Percentiles rank a stretch among this genome's conserved stretches.
Evolutionary conservation across 2,113 vertebrate genomes (phyloP).

Genomic region (Holacanthus passer): DNA sequence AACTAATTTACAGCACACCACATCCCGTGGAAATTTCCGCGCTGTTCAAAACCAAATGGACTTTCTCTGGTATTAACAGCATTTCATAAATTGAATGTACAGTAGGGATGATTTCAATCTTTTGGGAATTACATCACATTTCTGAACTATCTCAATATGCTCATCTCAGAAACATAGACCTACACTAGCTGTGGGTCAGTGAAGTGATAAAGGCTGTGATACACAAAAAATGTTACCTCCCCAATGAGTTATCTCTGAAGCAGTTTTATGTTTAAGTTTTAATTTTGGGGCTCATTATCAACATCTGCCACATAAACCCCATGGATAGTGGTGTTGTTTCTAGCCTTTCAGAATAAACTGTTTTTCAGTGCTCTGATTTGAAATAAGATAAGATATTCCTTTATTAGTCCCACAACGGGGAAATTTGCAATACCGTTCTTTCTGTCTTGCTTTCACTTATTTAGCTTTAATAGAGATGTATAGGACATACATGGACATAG

Average conservation of each 20-base stretch:
- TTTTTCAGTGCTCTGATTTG: constrained; percentile 1
- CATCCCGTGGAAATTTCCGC: neutral
- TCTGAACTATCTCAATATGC: neutral
- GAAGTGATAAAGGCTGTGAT: constrained; percentile 9
- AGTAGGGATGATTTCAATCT: neutral
- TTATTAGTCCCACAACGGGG: no score
- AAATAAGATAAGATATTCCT: no score
- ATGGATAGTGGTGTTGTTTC: constrained; percentile 30
- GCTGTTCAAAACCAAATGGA: constrained; percentile 14
- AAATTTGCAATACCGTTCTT: constrained; percentile 5
- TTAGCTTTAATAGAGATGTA: neutral
- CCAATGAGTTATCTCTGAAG: constrained; percentile 22
- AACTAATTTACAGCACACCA: constrained; percentile 1
- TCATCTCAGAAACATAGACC: constrained; percentile 6
- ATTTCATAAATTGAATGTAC: constrained; percentile 18
- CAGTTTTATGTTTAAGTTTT: constrained; percentile 19
- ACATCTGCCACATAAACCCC: constrained; percentile 60
- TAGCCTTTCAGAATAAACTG: neutral
- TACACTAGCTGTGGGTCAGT: constrained; percentile 6
- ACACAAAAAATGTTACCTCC: constrained; percentile 1
- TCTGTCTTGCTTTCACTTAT: neutral
- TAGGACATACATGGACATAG: neutral
- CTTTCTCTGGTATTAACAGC: constrained; percentile 39
- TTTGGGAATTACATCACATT: neutral
- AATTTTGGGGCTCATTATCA: constrained; percentile 38